Conservation (phyloP, 2,113 vertebrate species). For the Brachionichthys hirsutus region DNA sequence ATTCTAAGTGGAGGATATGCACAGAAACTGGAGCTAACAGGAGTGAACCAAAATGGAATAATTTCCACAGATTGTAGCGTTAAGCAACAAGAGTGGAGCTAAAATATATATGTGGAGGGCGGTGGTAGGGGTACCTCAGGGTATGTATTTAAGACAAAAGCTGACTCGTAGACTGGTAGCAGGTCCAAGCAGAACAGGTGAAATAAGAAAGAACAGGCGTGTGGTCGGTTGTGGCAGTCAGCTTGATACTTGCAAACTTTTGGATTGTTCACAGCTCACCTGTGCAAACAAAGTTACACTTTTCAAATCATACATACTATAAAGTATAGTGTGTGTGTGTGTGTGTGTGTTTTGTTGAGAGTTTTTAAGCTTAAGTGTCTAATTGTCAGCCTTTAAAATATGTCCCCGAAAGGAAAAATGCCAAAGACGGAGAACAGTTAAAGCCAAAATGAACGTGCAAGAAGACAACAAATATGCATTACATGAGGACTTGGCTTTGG, state of each 20-base stretch:
- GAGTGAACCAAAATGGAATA: too few species aligned
- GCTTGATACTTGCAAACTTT: neutral
- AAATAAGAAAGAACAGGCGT: too few species aligned
- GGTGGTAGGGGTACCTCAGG: too few species aligned
- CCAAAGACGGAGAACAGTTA: slow-evolving; percentile 15
- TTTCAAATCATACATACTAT: neutral
- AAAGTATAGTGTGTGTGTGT: neutral
- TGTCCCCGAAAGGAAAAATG: slow-evolving; percentile 7
- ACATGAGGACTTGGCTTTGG: slow-evolving; percentile 32
- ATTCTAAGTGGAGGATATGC: too few species aligned
- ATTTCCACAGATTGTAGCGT: too few species aligned
- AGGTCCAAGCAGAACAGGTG: too few species aligned
- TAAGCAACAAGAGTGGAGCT: too few species aligned
- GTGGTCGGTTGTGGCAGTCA: too few species aligned
- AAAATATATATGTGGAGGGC: too few species aligned
- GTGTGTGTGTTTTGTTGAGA: neutral
- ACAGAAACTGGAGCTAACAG: too few species aligned
- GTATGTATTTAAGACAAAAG: too few species aligned
- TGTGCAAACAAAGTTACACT: neutral
- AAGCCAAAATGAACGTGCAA: slow-evolving; percentile 18
- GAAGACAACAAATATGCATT: slow-evolving; percentile 37
- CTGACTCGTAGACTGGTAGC: too few species aligned
- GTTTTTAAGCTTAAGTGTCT: slow-evolving; percentile 6
- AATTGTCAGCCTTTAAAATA: slow-evolving; percentile 13
- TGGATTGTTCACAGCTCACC: neutral